Evolutionary conservation across 2,113 vertebrate genomes (phyloP), one percentile per base, ranked within the genome.

Genomic region (Coptodon rendalli): DNA sequence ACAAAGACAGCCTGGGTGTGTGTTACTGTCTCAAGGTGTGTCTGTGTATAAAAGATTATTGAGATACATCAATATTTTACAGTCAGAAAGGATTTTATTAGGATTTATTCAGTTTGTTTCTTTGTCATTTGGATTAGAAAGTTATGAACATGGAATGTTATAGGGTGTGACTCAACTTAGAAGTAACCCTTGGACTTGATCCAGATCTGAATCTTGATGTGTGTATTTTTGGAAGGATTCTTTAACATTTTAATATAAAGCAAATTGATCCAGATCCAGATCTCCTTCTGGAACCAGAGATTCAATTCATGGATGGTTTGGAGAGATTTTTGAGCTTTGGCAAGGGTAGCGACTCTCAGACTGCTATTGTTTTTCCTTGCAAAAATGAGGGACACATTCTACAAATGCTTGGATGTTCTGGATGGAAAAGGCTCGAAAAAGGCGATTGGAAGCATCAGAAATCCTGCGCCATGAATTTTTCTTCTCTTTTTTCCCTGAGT

Each of bases 371-470:
- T 91, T 84, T 86, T 79, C 73, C 66, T 84, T 16, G 8, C 50
- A 79, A 34, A 57, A 17, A 83, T 2, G 13, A 78, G 50, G 52
- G 68, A 89, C 86, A 86, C 61, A 92, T 92, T 93, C 87, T 89
- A 34, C 27, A 90, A 86, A 89, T 86, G 81, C 90, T 85, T 84
- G 8, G 71, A 85, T 38, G 79, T 36, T 85, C 56, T 68, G 81
- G 43, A 50, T 89, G 89, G 91, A 94, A 95, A 91, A 50, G 56
- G 61, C 78, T 54, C 54, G 27, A 43, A 90, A 85, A 89, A 88
- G 14, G 89, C 87, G n/a, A 22, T 81, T 52, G 57, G 57, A 88
- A 27, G 29, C 73, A 85, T 87, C 68, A 89, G 66, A 73, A 84
- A 86, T 85, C 50, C 89, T 86, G 57, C 45, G 82, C 79, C 82